Evolutionary conservation across 2,113 vertebrate species (phyloP).

Genomic region (Hemichromis elongatus): DNA sequence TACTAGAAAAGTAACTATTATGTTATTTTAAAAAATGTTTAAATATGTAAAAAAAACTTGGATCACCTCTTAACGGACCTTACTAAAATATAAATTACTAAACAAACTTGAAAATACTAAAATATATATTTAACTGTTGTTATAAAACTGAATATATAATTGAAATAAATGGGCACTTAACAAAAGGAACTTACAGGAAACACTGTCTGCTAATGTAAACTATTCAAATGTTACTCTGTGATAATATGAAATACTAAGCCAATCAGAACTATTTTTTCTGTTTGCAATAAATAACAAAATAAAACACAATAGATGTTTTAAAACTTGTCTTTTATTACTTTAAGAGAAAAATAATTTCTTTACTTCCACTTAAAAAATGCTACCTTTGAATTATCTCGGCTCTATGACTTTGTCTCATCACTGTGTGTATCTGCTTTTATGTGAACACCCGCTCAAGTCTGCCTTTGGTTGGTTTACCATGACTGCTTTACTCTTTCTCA

Average conservation of each 20-base stretch:
- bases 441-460: not conserved
- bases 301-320: not conserved
- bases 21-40: not conserved
- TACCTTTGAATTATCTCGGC: not conserved
- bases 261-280: not conserved
- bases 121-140: not conserved
- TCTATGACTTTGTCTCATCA: not conserved
- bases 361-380: not conserved
- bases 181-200: not conserved
- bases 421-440: not conserved
- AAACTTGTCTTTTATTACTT: not conserved
- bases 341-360: not conserved
- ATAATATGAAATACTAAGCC: not conserved
- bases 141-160: not conserved
- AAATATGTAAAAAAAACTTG: not conserved
- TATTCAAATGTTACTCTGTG: not conserved
- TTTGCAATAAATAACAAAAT: not conserved
- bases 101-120: not conserved
- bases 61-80: not conserved
- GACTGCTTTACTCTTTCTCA: fast-evolving
- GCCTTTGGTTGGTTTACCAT: not conserved
- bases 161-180: not conserved
- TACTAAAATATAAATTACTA: not conserved
- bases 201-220: not conserved
- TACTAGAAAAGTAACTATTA: not conserved